Base-by-base conservation (phyloP, 2,797 vertebrate species). In the Sebastes kiyomatsui region DNA sequence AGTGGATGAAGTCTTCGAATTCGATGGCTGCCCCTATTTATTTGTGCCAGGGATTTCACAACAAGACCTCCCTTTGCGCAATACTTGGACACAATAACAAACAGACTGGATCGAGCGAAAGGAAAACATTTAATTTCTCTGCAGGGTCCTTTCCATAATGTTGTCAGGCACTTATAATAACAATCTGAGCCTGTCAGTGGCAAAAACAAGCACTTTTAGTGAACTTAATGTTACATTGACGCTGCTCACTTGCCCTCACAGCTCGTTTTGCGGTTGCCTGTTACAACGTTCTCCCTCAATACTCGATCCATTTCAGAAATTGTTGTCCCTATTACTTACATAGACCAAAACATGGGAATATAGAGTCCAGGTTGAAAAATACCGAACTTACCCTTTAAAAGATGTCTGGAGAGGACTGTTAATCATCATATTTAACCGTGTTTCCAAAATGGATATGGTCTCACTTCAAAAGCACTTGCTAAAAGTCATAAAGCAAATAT, bases 401-500 rank as follows among this genome's bases (percentile, higher is more conserved):
- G 1, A 12, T 58, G 52, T 59, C 11, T 25, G 14, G 11, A 32
- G n/a, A 7, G n/a, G 6, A 12, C 6, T 11, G 65, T 72, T 66
- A 22, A 68, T 62, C 20, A 42, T 74, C 7, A 16, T 20, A 28
- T 73, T 62, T 33, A 27, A 72, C 61, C 4, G 1, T 35, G 20
- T 38, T 64, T 64, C 33, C 32, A 64, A 23, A 23, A 23, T 23
- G 33, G 12, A 38, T 22, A 35, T 62, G 59, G 28, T 30, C 18
- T 30, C 32, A 12, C 61, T 35, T 64, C 32, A 64, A 64, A 61
- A 64, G 32, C 7, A 35, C 61, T 30, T 30, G 18, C 56, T 13
- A 25, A 30, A 72, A 66, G 32, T 68, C 10, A 22, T 28, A 49
- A 32, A 66, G 23, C n/a, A 79, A 67, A 72, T 35, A 72, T n/a